phyloP scores from a whole-genome alignment of 2,797 vertebrate genomes.

The Astyanax mexicanus region DNA sequence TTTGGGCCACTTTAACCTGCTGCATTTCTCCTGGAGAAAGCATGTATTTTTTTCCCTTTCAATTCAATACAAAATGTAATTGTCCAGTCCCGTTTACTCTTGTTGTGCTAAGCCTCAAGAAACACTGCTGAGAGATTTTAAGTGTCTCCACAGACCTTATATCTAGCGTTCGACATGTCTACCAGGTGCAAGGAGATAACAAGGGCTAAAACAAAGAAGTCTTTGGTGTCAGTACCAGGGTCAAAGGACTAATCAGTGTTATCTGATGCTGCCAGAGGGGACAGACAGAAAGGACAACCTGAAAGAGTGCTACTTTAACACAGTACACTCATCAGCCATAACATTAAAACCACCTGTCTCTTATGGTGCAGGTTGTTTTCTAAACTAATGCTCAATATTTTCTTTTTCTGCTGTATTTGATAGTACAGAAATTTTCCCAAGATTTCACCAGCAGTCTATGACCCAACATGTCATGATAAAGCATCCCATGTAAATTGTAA shows the following conservation, averaged over 20 bases:
- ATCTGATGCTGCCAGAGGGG: conserved; percentile 4
- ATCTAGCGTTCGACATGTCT: not conserved
- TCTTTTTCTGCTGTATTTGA: too few relatives aligned
- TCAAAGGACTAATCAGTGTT: not conserved
- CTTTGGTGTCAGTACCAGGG: not conserved
- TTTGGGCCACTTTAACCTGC: too few relatives aligned
- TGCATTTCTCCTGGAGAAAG: too few relatives aligned
- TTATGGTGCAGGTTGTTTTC: too few relatives aligned
- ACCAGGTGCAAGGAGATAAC: not conserved
- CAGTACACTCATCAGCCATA: not conserved
- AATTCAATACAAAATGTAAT: not conserved
- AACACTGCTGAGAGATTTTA: not conserved
- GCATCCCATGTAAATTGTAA: too few relatives aligned
- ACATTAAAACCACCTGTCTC: too few relatives aligned
- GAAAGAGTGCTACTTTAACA: not conserved
- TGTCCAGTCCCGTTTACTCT: not conserved
- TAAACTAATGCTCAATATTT: too few relatives aligned
- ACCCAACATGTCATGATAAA: too few relatives aligned
- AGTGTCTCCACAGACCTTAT: not conserved
- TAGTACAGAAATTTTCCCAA: too few relatives aligned
- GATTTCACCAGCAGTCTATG: too few relatives aligned
- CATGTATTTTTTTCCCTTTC: not conserved
- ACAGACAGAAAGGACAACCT: not conserved
- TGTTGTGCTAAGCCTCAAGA: not conserved
- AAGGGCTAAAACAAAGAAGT: not conserved